Evolutionary conservation across 2,113 vertebrate species (phyloP).

Genomic region (Ptilorrhoa leucosticta): DNA sequence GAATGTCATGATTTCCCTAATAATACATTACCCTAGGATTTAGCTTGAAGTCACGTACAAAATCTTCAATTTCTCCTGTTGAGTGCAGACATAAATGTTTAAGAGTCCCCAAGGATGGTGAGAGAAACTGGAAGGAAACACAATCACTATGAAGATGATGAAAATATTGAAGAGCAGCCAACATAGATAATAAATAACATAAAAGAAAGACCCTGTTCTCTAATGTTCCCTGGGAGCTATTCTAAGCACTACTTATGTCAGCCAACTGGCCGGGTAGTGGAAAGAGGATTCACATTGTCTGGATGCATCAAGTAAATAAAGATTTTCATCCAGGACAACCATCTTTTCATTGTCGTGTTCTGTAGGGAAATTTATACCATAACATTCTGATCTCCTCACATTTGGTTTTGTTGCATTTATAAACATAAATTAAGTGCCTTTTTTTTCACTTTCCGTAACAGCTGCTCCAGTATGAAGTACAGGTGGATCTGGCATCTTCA

Average conservation of each 20-base stretch:
- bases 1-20: neutral
- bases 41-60: slow-evolving; percentile 41
- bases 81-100: slow-evolving; percentile 36
- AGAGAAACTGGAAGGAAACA: slow-evolving; percentile 52
- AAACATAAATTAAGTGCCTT: neutral
- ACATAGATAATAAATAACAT: slow-evolving; percentile 59
- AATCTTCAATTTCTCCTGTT: slow-evolving; percentile 48
- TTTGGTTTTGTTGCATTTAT: neutral
- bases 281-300: neutral
- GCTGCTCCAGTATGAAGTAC: neutral
- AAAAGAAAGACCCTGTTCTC: slow-evolving; percentile 27
- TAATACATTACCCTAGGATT: slow-evolving; percentile 8
- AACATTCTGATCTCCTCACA: neutral
- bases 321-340: neutral
- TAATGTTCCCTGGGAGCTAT: slow-evolving; percentile 39
- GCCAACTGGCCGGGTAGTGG: neutral
- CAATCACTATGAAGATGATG: slow-evolving; percentile 58
- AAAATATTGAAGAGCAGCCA: slow-evolving; percentile 62
- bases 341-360: neutral
- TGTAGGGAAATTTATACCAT: neutral
- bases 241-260: slow-evolving; percentile 20
- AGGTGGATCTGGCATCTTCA: neutral
- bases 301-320: neutral
- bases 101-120: slow-evolving; percentile 31
- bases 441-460: neutral